These are phyloP conservation scores for Echinarachnius parma DNA, from an alignment of 53 echinoderm and acorn worm genomes.

Conservation along the genomic window DNA sequence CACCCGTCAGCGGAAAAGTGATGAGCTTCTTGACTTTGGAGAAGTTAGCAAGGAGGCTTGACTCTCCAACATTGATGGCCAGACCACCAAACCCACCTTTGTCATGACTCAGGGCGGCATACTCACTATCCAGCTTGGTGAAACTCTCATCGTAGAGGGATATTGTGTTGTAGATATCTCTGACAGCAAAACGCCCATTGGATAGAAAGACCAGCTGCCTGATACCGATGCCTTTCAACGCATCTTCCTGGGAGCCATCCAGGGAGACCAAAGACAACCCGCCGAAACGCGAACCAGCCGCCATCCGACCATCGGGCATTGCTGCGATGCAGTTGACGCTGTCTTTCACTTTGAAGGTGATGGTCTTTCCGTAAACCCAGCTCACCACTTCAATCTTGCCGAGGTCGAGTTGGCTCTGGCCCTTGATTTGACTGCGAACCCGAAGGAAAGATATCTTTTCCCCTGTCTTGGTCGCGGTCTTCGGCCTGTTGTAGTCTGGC, in stretches of 20 bases:
- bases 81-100: conserved; percentile 21
- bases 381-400: conserved; percentile 10
- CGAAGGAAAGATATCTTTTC: conserved; percentile 16
- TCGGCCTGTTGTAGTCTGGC: conserved; percentile 12
- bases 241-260: neutral
- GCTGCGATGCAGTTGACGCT: conserved; percentile 21
- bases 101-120: conserved; percentile 20
- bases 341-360: conserved; percentile 5
- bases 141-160: neutral
- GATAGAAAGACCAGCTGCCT: conserved; percentile 8
- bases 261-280: neutral
- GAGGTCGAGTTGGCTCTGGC: conserved; percentile 6
- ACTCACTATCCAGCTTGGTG: neutral
- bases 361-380: neutral
- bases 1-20: neutral
- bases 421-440: neutral
- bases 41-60: conserved; percentile 3
- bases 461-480: neutral
- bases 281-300: conserved; percentile 15
- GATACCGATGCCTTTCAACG: conserved; percentile 3
- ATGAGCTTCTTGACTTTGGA: conserved; percentile 15
- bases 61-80: neutral
- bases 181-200: conserved; percentile 7
- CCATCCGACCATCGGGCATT: conserved; percentile 24
- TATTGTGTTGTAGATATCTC: conserved; percentile 4